phyloP scores from a whole-genome alignment of 2,113 vertebrate species.

The Sander vitreus region DNA sequence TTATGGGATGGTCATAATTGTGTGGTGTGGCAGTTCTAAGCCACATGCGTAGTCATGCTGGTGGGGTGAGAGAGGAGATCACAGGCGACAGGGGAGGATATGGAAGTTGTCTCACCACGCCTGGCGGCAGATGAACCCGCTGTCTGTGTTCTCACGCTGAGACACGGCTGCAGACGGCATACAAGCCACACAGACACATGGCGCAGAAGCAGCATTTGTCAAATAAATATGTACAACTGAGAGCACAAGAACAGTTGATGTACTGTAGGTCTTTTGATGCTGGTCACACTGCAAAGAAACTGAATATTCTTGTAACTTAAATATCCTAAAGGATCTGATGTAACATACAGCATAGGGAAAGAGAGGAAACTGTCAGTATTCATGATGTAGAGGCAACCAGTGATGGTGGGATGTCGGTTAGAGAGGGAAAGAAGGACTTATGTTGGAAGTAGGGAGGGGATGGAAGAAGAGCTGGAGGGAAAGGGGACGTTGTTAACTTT shows the following conservation, averaged over 20 bases:
- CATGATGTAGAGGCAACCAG: constrained; percentile 24
- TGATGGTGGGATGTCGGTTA: constrained; percentile 31
- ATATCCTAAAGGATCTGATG: constrained; percentile 23
- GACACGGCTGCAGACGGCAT: constrained; percentile 24
- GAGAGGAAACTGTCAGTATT: constrained; percentile 38
- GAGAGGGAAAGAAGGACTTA: constrained; percentile 47
- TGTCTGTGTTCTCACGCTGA: constrained; percentile 21
- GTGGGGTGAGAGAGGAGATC: constrained; percentile 16
- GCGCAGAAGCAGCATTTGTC: not conserved
- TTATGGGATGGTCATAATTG: not conserved
- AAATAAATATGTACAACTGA: no score
- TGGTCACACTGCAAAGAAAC: not conserved
- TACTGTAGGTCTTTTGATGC: constrained; percentile 1
- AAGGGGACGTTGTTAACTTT: constrained; percentile 62
- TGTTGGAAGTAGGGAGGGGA: constrained; percentile 41
- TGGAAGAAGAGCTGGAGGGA: constrained; percentile 52
- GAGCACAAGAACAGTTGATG: not conserved
- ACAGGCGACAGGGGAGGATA: constrained; percentile 21
- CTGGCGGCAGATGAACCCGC: constrained; percentile 36
- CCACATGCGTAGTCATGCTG: constrained; percentile 35
- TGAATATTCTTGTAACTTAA: constrained; percentile 9
- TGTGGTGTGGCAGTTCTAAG: not conserved
- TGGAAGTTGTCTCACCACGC: constrained; percentile 38
- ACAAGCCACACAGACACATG: constrained; percentile 31
- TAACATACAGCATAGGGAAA: constrained; percentile 43